Conservation (phyloP, 2,113 vertebrate genomes). For the Platysternon megacephalum region DNA sequence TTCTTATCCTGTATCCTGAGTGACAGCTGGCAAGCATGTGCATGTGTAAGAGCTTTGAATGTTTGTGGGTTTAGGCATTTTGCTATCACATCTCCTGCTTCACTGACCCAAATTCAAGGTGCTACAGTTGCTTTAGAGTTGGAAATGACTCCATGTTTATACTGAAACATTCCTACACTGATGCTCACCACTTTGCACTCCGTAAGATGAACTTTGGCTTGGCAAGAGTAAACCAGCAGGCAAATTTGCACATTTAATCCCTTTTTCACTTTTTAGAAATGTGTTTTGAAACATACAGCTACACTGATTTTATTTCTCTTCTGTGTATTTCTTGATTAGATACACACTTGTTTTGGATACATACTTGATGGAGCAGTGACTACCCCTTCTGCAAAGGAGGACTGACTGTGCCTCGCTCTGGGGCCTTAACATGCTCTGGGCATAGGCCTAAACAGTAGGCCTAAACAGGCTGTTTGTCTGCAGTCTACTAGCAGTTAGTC, state of each 20-base stretch:
- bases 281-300: background rate
- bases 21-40: background rate
- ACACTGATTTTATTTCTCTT: background rate
- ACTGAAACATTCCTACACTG: background rate
- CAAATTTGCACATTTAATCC: background rate
- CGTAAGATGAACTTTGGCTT: background rate
- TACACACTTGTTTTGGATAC: background rate
- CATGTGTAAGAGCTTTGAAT: background rate
- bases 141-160: background rate
- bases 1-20: background rate
- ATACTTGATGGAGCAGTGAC: background rate
- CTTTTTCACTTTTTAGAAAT: background rate
- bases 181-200: background rate
- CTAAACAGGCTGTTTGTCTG: background rate
- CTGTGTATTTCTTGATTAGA: background rate
- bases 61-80: slow-evolving; percentile 24
- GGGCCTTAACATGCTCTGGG: background rate
- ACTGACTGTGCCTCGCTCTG: background rate
- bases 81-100: background rate
- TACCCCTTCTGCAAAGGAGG: background rate
- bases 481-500: background rate
- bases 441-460: background rate
- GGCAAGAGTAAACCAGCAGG: background rate
- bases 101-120: background rate
- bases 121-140: background rate